Evolutionary conservation across 2,888 invertebrate species (phyloP).

Genomic region (Platycheirus rosarum): DNA sequence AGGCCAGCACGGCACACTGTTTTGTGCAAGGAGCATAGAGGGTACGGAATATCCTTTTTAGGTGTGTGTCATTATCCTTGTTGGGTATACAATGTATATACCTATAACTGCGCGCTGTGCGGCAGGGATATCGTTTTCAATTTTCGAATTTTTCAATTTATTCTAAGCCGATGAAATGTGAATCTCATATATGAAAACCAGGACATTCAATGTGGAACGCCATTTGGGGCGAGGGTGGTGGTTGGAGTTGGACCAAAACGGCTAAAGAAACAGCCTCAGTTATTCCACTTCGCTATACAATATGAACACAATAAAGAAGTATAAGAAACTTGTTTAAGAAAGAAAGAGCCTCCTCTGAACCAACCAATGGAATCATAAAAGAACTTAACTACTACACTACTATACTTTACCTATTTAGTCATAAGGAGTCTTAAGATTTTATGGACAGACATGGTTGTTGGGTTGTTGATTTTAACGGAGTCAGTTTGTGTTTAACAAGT

Average conservation of each 20-base stretch:
- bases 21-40: conserved; percentile 44
- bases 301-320: conserved; percentile 24
- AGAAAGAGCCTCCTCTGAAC: conserved; percentile 20
- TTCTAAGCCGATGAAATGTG: conserved; percentile 73
- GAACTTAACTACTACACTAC: conserved; percentile 1
- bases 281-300: conserved; percentile 17
- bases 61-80: conserved; percentile 54
- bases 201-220: conserved; percentile 41
- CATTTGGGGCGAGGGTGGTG: no score
- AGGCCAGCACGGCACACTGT: not conserved
- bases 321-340: conserved; percentile 16
- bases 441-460: conserved; percentile 45
- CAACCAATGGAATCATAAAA: conserved; percentile 4
- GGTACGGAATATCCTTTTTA: conserved; percentile 47
- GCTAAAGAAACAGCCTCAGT: not conserved
- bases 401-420: conserved; percentile 17
- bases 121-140: conserved; percentile 73
- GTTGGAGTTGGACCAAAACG: not conserved
- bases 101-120: not conserved
- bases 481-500: conserved; percentile 33
- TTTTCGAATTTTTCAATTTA: conserved; percentile 74
- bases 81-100: conserved; percentile 14
- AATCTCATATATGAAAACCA: conserved; percentile 67
- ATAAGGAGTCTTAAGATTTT: conserved; percentile 66
- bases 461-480: not conserved